Base-by-base conservation (phyloP, 2,888 invertebrate species). In the Orthosia incerta region DNA sequence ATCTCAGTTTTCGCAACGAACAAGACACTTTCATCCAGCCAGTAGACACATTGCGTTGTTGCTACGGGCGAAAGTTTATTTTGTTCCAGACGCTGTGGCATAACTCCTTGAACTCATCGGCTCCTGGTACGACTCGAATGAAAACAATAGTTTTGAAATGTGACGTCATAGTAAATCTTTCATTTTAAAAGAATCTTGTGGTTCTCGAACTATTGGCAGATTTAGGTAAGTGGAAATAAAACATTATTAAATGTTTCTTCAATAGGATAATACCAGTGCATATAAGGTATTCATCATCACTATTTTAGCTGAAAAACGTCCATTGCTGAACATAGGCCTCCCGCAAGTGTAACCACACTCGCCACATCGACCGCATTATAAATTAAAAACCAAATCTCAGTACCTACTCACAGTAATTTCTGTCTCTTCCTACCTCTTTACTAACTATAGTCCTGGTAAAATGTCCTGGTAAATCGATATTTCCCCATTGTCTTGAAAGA, bases 31-130 rank as follows among this genome's bases (percentile, higher is more conserved):
- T 48, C 57, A 18, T 79, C 57, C 11, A 48, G 26, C 2, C 23
- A 45, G n/a, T n/a, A n/a, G 16, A n/a, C 74, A 20, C 46, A 46
- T 15, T 46, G 18, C n/a, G 15, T 48, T 48, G 53, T 79, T 72
- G 72, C 39, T 71, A 79, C 20, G 51, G 23, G 51, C 57, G 23
- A 26, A 48, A 23, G 48, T 48, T 60, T 60, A 71, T 79, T 74
- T 71, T 9, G 3, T 57, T 50, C 61, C 45, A 61, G 18, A 79
- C 48, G 53, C n/a, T 46, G n/a, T 61, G 81, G 74, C 23, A 64
- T 74, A 75, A 64, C 57, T 75, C 26, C 45, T 46, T 46, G 13
- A 60, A 51, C n/a, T 46, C 39, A 16, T 63, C 31, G 7, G 31
- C 67, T 55, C 63, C 68, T 65, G 23, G 56, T 59, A 18, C 18